Evolutionary conservation across 2,113 vertebrate species (phyloP).

Genomic region (Prunella himalayana): DNA sequence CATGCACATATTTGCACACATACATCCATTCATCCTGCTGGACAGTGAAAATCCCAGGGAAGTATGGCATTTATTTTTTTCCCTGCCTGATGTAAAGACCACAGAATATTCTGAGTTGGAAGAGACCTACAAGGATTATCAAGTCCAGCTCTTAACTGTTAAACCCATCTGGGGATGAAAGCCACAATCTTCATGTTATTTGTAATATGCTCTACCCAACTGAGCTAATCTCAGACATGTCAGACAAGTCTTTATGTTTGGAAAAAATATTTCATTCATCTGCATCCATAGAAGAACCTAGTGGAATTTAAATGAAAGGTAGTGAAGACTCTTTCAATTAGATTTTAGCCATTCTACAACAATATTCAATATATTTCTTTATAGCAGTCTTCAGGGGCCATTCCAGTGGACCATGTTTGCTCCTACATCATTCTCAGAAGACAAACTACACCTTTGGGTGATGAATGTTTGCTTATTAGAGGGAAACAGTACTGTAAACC

Average conservation of each 20-base stretch:
- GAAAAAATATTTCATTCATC: background rate
- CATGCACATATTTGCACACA: background rate
- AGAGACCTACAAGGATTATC: background rate
- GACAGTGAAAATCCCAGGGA: background rate
- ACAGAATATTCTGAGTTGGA: background rate
- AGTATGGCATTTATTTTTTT: background rate
- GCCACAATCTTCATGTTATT: background rate
- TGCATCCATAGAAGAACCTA: background rate
- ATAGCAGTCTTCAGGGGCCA: background rate
- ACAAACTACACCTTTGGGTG: conserved; percentile 5
- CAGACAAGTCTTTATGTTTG: background rate
- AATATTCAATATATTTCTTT: background rate
- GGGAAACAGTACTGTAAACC: background rate
- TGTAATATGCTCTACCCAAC: background rate
- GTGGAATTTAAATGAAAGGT: background rate
- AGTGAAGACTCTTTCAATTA: background rate
- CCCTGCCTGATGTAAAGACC: background rate
- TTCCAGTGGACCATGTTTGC: background rate
- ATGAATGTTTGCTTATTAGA: conserved; percentile 21
- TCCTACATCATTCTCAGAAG: conserved; percentile 14
- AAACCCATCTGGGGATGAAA: background rate
- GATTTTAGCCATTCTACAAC: background rate
- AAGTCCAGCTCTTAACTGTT: background rate
- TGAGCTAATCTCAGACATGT: background rate
- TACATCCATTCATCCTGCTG: background rate